Conservation (phyloP, 2,797 vertebrate species). For the Bufotes viridis region DNA sequence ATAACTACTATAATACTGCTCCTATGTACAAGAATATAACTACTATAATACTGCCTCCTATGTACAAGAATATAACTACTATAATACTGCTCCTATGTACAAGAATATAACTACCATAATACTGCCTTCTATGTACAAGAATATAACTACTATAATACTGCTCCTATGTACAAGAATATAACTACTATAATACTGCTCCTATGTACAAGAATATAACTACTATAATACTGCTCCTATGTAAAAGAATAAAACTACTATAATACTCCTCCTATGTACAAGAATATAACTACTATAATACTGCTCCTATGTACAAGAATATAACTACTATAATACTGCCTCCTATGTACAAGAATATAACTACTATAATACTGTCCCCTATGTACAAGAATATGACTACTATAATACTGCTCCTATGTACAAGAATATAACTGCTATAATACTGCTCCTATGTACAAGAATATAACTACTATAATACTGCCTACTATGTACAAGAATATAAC, state of each 20-base stretch:
- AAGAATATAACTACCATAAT: not conserved
- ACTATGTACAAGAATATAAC: conserved; percentile 1
- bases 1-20: not conserved
- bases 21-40: not conserved
- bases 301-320: not conserved
- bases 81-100: not conserved
- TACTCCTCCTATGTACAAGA: not conserved
- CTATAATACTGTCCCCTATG: not conserved
- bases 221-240: not conserved
- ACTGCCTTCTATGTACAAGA: not conserved
- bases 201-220: conserved; percentile 9
- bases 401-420: conserved; percentile 3
- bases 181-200: conserved; percentile 4
- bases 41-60: not conserved
- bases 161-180: not conserved
- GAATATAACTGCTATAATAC: conserved; percentile 8
- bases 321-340: not conserved
- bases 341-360: not conserved
- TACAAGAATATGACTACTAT: conserved; percentile 15
- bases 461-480: conserved; percentile 9
- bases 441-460: conserved; percentile 5
- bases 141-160: conserved; percentile 1
- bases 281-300: conserved; percentile 11
- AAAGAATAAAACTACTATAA: not conserved
- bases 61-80: not conserved